A percentile compares a stretch with the other conserved stretches of the same genome.
Evolutionary conservation across 1,140 invertebrate species (phyloP).

Genomic region (Drosophila bifasciata): DNA sequence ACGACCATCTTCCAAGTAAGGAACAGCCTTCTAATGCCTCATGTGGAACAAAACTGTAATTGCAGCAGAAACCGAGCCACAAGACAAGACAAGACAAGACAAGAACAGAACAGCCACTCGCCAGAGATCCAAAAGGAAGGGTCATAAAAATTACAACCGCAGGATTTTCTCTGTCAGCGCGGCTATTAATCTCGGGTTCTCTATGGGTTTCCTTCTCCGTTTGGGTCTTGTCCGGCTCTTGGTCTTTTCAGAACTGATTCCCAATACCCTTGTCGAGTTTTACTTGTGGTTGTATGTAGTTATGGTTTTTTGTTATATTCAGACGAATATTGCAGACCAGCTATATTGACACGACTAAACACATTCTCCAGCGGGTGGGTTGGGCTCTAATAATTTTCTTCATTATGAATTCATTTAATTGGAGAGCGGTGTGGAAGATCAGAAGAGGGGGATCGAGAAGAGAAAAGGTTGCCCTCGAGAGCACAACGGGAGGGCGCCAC

Average conservation of each 20-base stretch:
- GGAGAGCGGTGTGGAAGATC: conserved; percentile 30
- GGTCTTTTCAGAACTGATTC: conserved; percentile 57
- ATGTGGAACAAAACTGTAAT: conserved; percentile 59
- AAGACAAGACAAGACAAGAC: conserved; percentile 5
- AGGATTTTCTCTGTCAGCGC: conserved; percentile 77
- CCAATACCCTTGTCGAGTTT: conserved; percentile 67
- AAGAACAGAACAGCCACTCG: background rate
- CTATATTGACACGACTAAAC: conserved; percentile 10
- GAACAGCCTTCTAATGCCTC: conserved; percentile 26
- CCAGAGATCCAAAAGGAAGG: conserved; percentile 25
- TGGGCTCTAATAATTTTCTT: conserved; percentile 76
- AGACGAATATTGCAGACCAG: conserved; percentile 29
- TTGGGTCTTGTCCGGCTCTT: conserved; percentile 24
- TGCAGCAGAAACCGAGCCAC: conserved; percentile 36
- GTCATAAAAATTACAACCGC: conserved; percentile 77
- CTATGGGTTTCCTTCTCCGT: conserved; percentile 24
- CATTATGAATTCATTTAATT: conserved; percentile 81
- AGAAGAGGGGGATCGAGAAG: conserved; percentile 27
- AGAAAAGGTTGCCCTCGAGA: conserved; percentile 75
- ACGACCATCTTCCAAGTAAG: conserved; percentile 55
- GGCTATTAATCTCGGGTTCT: conserved; percentile 64
- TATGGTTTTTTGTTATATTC: conserved; percentile 12
- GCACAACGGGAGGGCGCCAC: conserved; percentile 76
- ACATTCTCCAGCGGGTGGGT: conserved; percentile 36
- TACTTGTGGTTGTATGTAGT: conserved; percentile 27